phyloP scores from a whole-genome alignment of 2,113 vertebrate species.

The Hylia prasina region DNA sequence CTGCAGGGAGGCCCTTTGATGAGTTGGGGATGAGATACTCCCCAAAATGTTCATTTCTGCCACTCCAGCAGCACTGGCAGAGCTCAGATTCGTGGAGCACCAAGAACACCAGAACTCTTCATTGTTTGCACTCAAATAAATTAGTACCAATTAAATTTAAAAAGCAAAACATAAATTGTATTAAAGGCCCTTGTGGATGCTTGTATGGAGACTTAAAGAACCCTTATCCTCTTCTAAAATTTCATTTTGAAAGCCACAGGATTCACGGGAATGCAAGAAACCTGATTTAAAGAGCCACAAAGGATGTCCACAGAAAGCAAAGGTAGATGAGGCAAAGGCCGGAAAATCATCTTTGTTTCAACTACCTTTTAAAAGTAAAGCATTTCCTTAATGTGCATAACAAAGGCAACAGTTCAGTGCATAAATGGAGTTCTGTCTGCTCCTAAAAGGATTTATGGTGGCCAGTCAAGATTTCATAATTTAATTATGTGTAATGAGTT shows the following conservation, averaged over 20 bases:
- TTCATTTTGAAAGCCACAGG: background rate
- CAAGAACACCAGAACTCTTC: background rate
- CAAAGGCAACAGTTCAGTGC: background rate
- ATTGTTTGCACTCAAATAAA: background rate
- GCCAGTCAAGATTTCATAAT: background rate
- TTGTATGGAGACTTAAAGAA: background rate
- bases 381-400: background rate
- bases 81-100: background rate
- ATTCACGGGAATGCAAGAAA: background rate
- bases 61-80: background rate
- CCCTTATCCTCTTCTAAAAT: background rate
- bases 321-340: background rate
- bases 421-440: background rate
- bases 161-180: background rate
- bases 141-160: background rate
- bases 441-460: background rate
- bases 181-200: background rate
- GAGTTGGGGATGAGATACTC: background rate
- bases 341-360: background rate
- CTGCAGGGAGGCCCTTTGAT: background rate
- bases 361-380: background rate
- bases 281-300: background rate
- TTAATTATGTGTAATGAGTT: background rate
- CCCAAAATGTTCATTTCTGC: background rate
- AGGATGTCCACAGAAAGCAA: background rate